Percentiles rank a stretch among this genome's conserved stretches.
Conservation (phyloP, 1,140 invertebrate genomes). For the Polypedilum vanderplanki region DNA sequence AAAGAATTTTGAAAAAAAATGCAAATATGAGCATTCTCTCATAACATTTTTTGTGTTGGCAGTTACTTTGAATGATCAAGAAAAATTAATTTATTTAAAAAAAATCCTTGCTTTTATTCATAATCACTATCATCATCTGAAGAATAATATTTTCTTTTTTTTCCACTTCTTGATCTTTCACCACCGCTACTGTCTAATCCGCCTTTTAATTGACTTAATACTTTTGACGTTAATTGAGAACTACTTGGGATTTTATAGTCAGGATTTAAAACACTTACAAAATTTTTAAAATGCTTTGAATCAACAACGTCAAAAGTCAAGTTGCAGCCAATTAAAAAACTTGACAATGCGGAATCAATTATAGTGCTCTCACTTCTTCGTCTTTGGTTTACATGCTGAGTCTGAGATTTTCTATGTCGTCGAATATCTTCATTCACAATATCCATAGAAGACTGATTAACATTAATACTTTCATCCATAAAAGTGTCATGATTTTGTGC, state of each 20-base stretch:
- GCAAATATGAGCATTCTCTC: too few relatives aligned
- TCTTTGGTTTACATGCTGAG: not conserved
- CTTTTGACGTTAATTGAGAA: not conserved
- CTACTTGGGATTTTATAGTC: slow-evolving; percentile 23
- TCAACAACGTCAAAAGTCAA: not conserved
- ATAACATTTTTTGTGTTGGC: too few relatives aligned
- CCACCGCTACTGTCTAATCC: not conserved
- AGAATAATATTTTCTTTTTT: not conserved
- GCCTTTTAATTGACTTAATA: not conserved
- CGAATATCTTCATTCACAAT: not conserved
- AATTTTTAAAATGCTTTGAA: not conserved
- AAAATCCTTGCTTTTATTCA: slow-evolving; percentile 34
- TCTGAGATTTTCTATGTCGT: not conserved
- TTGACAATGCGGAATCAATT: not conserved
- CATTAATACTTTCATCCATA: not conserved
- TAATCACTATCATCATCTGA: slow-evolving; percentile 30
- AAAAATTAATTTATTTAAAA: too few relatives aligned
- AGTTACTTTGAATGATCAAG: too few relatives aligned
- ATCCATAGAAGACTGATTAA: not conserved
- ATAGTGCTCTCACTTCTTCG: not conserved
- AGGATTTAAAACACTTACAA: slow-evolving; percentile 13
- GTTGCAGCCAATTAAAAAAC: not conserved
- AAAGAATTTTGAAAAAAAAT: too few relatives aligned
- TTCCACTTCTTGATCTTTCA: not conserved
- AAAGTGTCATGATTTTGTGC: not conserved